These are phyloP conservation scores for Trichoplax adhaerens DNA, from an alignment of 37 sponge, comb jelly and placozoan genomes.

Conservation along the genomic window DNA sequence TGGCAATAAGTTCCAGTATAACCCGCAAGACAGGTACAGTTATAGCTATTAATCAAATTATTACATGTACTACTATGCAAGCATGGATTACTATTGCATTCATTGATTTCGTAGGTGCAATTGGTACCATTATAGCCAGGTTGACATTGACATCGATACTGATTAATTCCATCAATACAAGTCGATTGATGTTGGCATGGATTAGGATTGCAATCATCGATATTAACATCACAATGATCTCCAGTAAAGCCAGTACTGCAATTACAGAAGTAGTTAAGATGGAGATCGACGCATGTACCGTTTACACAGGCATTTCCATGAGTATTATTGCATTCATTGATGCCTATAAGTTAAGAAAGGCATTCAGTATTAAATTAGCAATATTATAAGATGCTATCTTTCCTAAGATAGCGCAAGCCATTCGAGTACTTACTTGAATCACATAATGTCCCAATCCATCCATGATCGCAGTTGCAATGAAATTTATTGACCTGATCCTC, in stretches of 20 bases:
- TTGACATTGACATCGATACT: constrained; percentile 9
- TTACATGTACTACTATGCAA: background rate
- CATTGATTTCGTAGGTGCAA: constrained; percentile 6
- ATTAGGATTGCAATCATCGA: constrained; percentile 21
- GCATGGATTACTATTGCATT: background rate
- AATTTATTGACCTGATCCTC: constrained; percentile 1
- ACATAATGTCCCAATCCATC: background rate
- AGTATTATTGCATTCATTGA: constrained; percentile 15
- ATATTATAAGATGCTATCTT: too few relatives aligned
- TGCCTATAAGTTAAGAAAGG: too few relatives aligned
- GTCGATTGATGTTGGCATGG: constrained; percentile 21
- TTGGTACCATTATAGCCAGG: constrained; percentile 12
- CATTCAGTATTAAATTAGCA: too few relatives aligned
- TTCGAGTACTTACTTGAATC: too few relatives aligned
- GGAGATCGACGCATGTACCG: constrained; percentile 19
- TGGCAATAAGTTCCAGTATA: constrained; percentile 1
- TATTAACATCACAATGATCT: constrained; percentile 18
- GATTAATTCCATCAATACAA: constrained; percentile 6
- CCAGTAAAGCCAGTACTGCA: constrained; percentile 24
- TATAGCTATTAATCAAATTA: background rate
- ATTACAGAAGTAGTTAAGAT: constrained; percentile 16
- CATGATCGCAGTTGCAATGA: constrained; percentile 3
- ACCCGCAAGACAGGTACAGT: background rate
- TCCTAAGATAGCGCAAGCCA: too few relatives aligned
- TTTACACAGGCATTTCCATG: background rate